phyloP scores from a whole-genome alignment of 2,113 vertebrate species.

The Nymphicus hollandicus region DNA sequence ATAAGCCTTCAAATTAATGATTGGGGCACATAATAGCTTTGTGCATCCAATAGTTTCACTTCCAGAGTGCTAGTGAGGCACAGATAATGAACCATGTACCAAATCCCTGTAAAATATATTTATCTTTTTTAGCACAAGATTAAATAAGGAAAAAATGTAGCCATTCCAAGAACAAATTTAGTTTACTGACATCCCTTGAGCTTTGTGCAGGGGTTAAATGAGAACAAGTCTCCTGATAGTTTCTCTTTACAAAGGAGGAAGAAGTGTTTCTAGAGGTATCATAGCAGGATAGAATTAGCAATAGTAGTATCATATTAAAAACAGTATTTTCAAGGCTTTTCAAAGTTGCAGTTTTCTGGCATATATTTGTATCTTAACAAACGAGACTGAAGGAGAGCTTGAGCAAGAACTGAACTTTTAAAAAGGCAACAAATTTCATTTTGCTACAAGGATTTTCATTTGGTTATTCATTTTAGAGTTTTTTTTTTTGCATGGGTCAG shows the following conservation, averaged over 20 bases:
- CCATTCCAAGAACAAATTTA: background rate
- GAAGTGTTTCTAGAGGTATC: background rate
- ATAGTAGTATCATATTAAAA: background rate
- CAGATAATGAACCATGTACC: background rate
- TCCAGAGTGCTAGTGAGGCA: background rate
- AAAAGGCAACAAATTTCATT: background rate
- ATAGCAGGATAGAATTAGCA: background rate
- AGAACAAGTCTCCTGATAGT: background rate
- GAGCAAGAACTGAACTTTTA: background rate
- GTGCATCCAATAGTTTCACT: background rate
- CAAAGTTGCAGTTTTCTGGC: background rate
- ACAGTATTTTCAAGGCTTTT: background rate
- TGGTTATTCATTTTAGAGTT: background rate
- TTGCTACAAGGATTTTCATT: background rate
- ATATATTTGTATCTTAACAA: background rate
- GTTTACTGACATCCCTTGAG: background rate
- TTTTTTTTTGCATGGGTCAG: background rate
- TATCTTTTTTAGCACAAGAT: background rate
- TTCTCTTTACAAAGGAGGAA: background rate
- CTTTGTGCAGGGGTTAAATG: background rate
- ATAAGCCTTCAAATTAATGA: background rate
- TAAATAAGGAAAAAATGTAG: background rate
- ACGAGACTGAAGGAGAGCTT: background rate
- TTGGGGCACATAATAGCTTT: background rate
- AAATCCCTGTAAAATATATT: background rate